Conservation (phyloP, 2,113 vertebrate species). For the Grantiella picta region DNA sequence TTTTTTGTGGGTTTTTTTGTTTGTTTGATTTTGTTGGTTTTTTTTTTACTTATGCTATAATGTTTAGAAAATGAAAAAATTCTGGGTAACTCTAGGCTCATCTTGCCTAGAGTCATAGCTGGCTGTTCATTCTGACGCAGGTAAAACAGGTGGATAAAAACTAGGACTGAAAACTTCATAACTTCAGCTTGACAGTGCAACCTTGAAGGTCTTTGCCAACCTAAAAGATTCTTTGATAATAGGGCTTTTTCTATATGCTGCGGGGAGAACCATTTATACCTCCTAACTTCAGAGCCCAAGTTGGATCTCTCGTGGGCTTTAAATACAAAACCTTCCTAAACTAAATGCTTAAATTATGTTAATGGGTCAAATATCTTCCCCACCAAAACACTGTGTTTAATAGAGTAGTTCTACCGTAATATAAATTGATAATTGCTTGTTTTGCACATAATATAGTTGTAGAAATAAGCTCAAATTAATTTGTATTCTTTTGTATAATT, state of each 20-base stretch:
- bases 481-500: not conserved
- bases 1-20: not conserved
- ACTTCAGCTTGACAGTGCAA: not conserved
- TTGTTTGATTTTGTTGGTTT: not conserved
- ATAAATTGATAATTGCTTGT: not conserved
- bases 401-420: not conserved
- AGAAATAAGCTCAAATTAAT: not conserved
- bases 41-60: not conserved
- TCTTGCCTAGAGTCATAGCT: not conserved
- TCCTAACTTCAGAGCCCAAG: not conserved
- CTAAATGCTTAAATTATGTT: not conserved
- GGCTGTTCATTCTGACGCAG: not conserved
- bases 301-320: not conserved
- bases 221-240: not conserved
- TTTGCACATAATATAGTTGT: not conserved
- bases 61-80: not conserved
- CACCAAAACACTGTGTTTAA: not conserved
- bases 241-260: not conserved
- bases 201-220: not conserved
- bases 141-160: not conserved
- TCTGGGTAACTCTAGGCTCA: not conserved
- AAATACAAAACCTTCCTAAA: not conserved
- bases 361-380: not conserved
- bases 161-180: not conserved
- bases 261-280: not conserved